A percentile compares a stretch with the other conserved stretches of the same genome.
phyloP scores from a whole-genome alignment of 2,797 vertebrate genomes.

The Pseudocheirus occidentalis region DNA sequence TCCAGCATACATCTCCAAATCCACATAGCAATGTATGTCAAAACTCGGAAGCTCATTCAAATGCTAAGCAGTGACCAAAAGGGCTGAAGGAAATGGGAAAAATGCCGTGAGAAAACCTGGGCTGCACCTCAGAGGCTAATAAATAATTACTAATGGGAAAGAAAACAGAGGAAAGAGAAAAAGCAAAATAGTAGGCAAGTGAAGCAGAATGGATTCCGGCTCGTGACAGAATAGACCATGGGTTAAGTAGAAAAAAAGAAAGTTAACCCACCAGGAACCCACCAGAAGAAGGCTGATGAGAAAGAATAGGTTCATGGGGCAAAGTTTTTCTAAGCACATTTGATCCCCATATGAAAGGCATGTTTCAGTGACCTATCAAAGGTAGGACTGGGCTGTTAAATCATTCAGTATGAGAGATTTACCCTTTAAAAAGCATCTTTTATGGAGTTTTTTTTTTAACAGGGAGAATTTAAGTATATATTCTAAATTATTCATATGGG shows the following conservation, averaged over 20 bases:
- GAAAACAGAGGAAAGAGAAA: conserved; percentile 72
- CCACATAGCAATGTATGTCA: conserved; percentile 54
- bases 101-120: conserved; percentile 72
- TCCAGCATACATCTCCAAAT: conserved; percentile 69
- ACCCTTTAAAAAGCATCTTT: conserved; percentile 69
- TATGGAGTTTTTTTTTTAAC: conserved; percentile 50
- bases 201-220: conserved; percentile 57
- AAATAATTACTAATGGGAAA: conserved; percentile 79
- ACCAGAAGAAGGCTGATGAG: conserved; percentile 59
- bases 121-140: conserved; percentile 76
- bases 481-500: conserved; percentile 57
- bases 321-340: conserved; percentile 74
- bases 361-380: conserved; percentile 74
- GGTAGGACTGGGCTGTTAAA: conserved; percentile 80
- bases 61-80: conserved; percentile 68
- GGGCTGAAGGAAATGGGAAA: conserved; percentile 68
- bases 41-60: conserved; percentile 59
- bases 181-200: conserved; percentile 59
- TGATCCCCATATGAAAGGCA: conserved; percentile 78
- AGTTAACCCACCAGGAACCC: conserved; percentile 14
- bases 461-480: conserved; percentile 46
- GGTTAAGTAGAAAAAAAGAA: conserved; percentile 57
- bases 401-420: conserved; percentile 82
- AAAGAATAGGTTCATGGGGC: conserved; percentile 9
- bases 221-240: conserved; percentile 38